Evolutionary conservation across 2,113 vertebrate genomes (phyloP).

Genomic region (Sander vitreus): DNA sequence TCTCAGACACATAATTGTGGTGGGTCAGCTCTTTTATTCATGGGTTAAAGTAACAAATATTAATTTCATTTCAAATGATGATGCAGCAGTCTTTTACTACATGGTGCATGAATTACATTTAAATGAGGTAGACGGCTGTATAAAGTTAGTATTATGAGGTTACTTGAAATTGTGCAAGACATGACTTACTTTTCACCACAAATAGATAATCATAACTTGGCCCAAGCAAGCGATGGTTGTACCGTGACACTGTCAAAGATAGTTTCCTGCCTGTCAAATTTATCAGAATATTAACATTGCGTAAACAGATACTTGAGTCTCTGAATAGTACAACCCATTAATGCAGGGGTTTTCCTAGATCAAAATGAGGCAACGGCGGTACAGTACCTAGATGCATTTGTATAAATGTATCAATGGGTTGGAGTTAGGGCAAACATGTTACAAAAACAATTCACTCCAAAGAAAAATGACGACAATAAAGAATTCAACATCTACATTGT

Average conservation of each 20-base stretch:
- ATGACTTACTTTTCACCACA: background rate
- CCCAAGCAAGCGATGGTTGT: background rate
- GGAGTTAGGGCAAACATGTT: no score
- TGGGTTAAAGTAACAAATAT: background rate
- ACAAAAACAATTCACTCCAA: background rate
- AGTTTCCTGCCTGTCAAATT: background rate
- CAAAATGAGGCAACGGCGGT: background rate
- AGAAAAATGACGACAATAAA: background rate
- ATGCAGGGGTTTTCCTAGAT: background rate
- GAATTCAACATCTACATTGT: background rate
- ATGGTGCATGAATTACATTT: background rate
- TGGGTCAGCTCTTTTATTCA: background rate
- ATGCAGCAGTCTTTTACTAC: background rate
- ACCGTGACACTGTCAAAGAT: background rate
- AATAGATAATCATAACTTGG: background rate
- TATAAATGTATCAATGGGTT: background rate
- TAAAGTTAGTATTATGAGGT: background rate
- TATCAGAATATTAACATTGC: slow-evolving; percentile 2
- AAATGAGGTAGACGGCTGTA: background rate
- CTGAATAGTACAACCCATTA: background rate
- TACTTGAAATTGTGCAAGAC: background rate
- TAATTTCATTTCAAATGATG: slow-evolving; percentile 7
- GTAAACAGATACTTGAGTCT: background rate
- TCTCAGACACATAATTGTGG: background rate
- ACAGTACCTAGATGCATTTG: background rate